Base-by-base conservation (phyloP, 2,113 vertebrate genomes). In the Mus spicilegus region DNA sequence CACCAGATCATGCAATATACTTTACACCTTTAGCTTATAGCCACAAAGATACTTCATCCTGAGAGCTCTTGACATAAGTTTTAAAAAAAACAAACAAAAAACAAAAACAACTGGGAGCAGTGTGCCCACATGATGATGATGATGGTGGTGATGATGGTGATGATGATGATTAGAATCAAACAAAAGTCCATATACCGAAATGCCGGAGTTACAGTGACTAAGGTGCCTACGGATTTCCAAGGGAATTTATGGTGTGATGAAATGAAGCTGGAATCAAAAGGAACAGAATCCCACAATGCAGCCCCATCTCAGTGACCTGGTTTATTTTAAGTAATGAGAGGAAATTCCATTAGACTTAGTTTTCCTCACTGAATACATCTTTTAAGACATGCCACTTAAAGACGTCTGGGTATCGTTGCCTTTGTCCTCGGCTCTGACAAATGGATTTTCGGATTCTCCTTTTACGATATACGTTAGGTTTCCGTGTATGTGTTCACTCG, bases 271-370 rank as follows among this genome's bases (percentile, higher is more conserved):
- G 85, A 89, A 87, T 75, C 54, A 77, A 98, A 65, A 17, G 76
- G 96, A 90, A 84, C 20, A 96, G 56, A 24, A 1, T 78, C 69
- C 89, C 65, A 36, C 42, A 28, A 13, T 49, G 17, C 61, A 76
- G 95, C 87, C 0, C 13, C 81, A 42, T 96, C 28, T 82, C 92
- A 17, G 51, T 96, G 96, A 39, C 93, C 77, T 95, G 89, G 5
- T 94, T 97, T 97, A 93, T 90, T 96, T 92, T 90, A 96, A 96
- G 81, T 96, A 96, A 92, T 85, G 88, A 82, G 93, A 91, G 63
- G 90, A 96, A 92, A 96, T 95, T 90, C 92, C 95, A 92, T 87
- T 76, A 87, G 36, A 54, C 46, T 82, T 91, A 65, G 58, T 81
- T 90, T 95, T 95, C 39, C 58, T 89, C 73, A 49, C 54, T 95